phyloP scores from a whole-genome alignment of 1,140 invertebrate species.

The Bombus difficillimus region DNA sequence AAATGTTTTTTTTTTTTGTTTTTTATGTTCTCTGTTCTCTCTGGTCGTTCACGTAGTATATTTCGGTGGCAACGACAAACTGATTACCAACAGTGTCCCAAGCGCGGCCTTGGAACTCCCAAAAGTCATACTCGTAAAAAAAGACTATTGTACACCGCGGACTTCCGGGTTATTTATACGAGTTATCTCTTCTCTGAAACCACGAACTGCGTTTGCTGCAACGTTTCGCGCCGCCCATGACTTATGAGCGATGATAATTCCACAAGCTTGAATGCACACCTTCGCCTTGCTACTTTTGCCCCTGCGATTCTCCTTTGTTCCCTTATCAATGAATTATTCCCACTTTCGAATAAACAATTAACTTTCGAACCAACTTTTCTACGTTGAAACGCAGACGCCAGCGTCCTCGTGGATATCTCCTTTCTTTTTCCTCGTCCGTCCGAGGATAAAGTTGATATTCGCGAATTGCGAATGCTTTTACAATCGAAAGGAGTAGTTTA shows the following conservation, averaged over 20 bases:
- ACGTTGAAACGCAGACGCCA: background rate
- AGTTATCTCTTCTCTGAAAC: conserved; percentile 69
- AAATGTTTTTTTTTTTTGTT: background rate
- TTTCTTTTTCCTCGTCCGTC: background rate
- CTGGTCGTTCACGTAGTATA: conserved; percentile 21
- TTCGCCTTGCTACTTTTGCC: conserved; percentile 33
- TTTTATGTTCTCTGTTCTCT: background rate
- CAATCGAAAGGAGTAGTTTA: no score
- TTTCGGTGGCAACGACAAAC: conserved; percentile 67
- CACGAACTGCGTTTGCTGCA: conserved; percentile 55
- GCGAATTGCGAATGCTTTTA: no score
- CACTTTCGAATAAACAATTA: conserved; percentile 46
- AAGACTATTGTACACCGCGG: conserved; percentile 69
- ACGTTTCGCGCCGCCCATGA: conserved; percentile 57
- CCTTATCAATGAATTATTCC: conserved; percentile 62
- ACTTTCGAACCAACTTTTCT: background rate
- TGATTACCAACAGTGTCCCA: conserved; percentile 68
- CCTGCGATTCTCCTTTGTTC: background rate
- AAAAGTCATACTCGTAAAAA: conserved; percentile 70
- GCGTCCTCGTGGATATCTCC: background rate
- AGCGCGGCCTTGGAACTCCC: conserved; percentile 69
- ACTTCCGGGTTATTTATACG: conserved; percentile 72
- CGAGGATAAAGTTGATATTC: no score
- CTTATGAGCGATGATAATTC: conserved; percentile 70
- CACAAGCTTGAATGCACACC: conserved; percentile 60